A percentile compares a stretch with the other conserved stretches of the same genome.
Conservation (phyloP, 2,113 vertebrate species). For the Ahaetulla prasina region DNA sequence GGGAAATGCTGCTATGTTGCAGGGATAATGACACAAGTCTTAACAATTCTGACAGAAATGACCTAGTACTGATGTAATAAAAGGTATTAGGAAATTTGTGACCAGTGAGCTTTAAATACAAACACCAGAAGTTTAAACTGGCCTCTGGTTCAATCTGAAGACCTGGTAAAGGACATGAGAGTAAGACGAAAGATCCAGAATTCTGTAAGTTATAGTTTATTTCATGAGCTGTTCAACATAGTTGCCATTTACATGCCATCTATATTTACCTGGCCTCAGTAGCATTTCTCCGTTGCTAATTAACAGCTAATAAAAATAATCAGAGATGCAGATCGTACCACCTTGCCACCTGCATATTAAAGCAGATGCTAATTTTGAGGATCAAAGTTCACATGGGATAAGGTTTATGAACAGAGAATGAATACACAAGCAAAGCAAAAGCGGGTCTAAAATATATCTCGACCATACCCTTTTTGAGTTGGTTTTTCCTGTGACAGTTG, state of each 20-base stretch:
- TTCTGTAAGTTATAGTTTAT: not conserved
- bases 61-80: not conserved
- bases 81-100: not conserved
- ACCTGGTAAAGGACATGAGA: not conserved
- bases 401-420: not conserved
- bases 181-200: not conserved
- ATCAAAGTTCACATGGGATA: not conserved
- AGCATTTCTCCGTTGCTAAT: not conserved
- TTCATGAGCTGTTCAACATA: not conserved
- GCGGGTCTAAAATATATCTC: not conserved
- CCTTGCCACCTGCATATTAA: not conserved
- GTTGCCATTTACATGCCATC: not conserved
- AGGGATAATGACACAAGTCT: not conserved
- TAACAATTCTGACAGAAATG: not conserved
- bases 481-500: not conserved
- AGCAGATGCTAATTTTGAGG: not conserved
- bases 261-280: not conserved
- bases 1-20: not conserved
- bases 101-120: not conserved
- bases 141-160: not conserved
- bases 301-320: not conserved
- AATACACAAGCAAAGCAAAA: not conserved
- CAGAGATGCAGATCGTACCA: not conserved
- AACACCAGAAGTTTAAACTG: not conserved
- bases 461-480: not conserved